Percentiles rank a stretch among this genome's conserved stretches.
phyloP scores from a whole-genome alignment of 2,113 vertebrate species.

The Nesospiza acunhae region DNA sequence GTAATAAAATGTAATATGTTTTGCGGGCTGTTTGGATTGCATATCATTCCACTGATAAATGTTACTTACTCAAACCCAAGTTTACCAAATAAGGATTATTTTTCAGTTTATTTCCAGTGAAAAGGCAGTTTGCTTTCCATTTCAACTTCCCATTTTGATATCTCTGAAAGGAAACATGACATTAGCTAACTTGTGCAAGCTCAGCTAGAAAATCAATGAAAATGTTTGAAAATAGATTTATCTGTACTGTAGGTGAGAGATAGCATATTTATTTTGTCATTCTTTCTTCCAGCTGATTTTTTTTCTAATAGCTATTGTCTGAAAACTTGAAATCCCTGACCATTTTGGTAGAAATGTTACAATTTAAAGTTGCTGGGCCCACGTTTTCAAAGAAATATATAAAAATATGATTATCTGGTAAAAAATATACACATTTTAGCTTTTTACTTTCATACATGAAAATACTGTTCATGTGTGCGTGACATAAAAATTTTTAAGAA shows the following conservation, averaged over 20 bases:
- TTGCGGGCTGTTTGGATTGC: neutral
- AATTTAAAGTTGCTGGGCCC: neutral
- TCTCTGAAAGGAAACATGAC: neutral
- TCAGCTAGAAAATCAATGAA: neutral
- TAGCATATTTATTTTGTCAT: neutral
- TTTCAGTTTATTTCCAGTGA: neutral
- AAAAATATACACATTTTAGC: neutral
- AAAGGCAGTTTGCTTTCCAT: neutral
- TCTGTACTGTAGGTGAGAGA: neutral
- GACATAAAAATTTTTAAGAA: neutral
- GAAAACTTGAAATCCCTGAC: neutral
- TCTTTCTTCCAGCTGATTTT: neutral
- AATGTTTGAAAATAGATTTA: neutral
- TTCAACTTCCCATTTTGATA: neutral
- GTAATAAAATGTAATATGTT: neutral
- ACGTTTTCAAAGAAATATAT: neutral
- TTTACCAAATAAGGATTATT: neutral
- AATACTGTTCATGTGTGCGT: neutral
- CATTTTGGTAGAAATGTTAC: neutral
- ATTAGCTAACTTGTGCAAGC: neutral
- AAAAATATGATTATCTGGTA: neutral
- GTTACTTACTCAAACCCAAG: neutral
- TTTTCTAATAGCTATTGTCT: neutral
- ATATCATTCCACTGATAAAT: neutral
- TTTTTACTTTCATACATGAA: neutral